Conservation (phyloP, 2,113 vertebrate genomes). For the Chaetura pelagica region DNA sequence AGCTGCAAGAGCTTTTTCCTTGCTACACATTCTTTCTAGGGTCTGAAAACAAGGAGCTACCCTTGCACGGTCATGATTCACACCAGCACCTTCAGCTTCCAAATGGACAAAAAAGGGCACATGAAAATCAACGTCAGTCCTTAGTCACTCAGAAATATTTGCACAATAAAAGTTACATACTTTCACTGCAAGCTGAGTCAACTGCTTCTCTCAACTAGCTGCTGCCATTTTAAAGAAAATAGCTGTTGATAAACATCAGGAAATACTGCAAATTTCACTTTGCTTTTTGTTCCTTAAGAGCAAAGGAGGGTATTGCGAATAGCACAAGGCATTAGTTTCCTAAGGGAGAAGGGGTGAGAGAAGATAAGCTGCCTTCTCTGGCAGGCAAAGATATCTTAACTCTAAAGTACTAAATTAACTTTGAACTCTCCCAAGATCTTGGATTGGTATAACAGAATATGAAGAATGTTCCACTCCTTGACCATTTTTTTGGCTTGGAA, state of each 20-base stretch:
- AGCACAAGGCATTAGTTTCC: not conserved
- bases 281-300: not conserved
- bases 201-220: slow-evolving; percentile 3
- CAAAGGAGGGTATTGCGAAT: not conserved
- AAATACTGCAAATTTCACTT: slow-evolving; percentile 4
- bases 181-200: slow-evolving; percentile 20
- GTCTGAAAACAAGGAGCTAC: not conserved
- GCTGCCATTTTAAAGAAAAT: slow-evolving; percentile 21
- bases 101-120: not conserved
- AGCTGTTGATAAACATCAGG: slow-evolving; percentile 15
- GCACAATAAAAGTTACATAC: slow-evolving; percentile 3
- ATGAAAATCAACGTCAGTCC: not conserved
- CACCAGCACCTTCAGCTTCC: not conserved
- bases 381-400: not conserved
- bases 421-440: slow-evolving; percentile 11
- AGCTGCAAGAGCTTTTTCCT: not conserved
- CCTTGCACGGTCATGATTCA: not conserved
- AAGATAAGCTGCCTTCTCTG: slow-evolving; percentile 9
- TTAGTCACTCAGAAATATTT: slow-evolving; percentile 1
- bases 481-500: slow-evolving; percentile 17
- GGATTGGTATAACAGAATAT: not conserved
- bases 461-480: slow-evolving; percentile 8
- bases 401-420: slow-evolving; percentile 10
- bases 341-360: not conserved
- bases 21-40: not conserved